Base-by-base conservation (phyloP, 2,797 vertebrate genomes). In the Hoplostethus atlanticus region DNA sequence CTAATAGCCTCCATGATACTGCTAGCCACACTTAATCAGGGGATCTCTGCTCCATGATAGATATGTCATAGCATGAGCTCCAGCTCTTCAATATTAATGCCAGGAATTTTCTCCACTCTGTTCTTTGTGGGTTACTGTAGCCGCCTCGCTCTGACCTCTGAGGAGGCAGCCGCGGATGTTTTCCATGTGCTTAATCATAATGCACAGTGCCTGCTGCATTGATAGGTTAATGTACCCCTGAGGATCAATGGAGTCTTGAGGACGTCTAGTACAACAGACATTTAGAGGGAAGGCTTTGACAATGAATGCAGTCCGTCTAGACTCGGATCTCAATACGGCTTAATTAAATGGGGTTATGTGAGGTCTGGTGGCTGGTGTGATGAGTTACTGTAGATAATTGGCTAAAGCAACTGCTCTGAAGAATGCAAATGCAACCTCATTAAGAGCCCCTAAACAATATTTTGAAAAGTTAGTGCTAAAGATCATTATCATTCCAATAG, bases 111-210 rank as follows among this genome's bases (percentile, higher is more conserved):
- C 75, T 86, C 65, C 75, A 64, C 51, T 66, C 73, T 56, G 69
- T 30, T 80, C 82, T 88, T 58, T 89, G 81, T 77, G 83, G 79
- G 86, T 87, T 79, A 76, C 78, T 77, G 74, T 82, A 76, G 73
- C 75, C 76, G 81, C 70, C 73, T 82, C 84, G 64, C 67, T 50
- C 56, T 90, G 90, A 91, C 89, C 92, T 89, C 86, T 61, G 84
- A 79, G 80, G 62, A 74, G 80, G 79, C 65, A 76, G 64, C 31
- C 30, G 57, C 64, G 84, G 84, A 88, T 84, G 84, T 67, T 89
- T 89, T 88, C 80, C 70, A 63, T 82, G 79, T 73, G 81, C 87
- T 89, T 91, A 76, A 91, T 92, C 87, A 91, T 87, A 91, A 92
- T 91, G 87, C 87, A 72, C 68, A 55, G 72, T 12, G 50, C 64